These are phyloP conservation scores for Bombus polaris DNA, from an alignment of 1,140 invertebrate genomes.

Conservation along the genomic window DNA sequence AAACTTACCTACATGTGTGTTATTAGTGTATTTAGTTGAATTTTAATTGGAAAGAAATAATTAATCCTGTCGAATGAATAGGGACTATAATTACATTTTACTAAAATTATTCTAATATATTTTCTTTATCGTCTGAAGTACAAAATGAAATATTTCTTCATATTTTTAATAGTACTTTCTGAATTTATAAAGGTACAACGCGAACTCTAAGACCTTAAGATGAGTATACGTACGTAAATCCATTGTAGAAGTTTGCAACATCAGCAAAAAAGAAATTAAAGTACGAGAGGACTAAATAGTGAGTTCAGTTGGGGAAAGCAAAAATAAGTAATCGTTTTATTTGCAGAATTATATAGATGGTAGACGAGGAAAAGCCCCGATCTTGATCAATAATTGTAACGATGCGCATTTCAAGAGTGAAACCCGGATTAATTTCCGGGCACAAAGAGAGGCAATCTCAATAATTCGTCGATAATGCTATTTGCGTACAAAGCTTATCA, in stretches of 20 bases:
- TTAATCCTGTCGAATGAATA: not conserved
- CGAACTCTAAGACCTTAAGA: not conserved
- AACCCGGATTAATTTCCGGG: not conserved
- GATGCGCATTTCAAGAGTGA: not conserved
- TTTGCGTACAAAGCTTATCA: constrained; percentile 40
- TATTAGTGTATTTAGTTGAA: not conserved
- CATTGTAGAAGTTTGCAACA: not conserved
- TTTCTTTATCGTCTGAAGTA: not conserved
- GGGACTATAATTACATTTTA: no score
- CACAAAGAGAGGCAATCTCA: constrained; percentile 30
- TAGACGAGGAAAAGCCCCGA: not conserved
- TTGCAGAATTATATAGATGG: not conserved
- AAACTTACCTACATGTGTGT: no score
- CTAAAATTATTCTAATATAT: not conserved
- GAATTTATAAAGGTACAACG: not conserved
- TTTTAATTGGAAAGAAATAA: not conserved
- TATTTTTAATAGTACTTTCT: not conserved
- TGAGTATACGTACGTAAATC: not conserved
- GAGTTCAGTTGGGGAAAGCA: not conserved
- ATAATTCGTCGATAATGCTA: constrained; percentile 36
- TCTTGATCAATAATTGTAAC: constrained; percentile 10
- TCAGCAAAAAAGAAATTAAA: not conserved
- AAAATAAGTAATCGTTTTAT: not conserved
- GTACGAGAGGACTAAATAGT: not conserved
- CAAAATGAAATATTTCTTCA: not conserved